Conservation (phyloP, 2,888 invertebrate genomes). For the Drosophila leonis region DNA sequence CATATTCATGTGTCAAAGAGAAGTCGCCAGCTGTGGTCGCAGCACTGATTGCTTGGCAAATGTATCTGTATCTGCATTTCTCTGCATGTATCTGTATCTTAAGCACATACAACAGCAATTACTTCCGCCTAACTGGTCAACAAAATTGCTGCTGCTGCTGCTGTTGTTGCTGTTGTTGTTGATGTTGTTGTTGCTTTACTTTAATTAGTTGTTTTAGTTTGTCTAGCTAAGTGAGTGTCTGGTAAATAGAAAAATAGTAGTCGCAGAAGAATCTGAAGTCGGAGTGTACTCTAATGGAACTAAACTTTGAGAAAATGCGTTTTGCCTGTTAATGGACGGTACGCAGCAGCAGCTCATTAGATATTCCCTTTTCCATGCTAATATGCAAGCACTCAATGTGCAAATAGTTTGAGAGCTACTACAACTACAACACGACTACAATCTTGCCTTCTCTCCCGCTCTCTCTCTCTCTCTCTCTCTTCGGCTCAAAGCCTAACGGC, state of each 20-base stretch:
- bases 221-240: constrained; percentile 71
- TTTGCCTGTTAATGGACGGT: constrained; percentile 72
- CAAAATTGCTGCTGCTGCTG: constrained; percentile 45
- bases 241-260: constrained; percentile 37
- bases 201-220: constrained; percentile 76
- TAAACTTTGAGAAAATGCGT: constrained; percentile 79
- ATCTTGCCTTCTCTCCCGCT: neutral
- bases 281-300: constrained; percentile 66
- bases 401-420: constrained; percentile 77
- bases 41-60: constrained; percentile 46
- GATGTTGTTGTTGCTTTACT: constrained; percentile 67
- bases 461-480: neutral
- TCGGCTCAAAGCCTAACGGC: constrained; percentile 34
- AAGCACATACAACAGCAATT: constrained; percentile 40
- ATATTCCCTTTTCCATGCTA: constrained; percentile 79
- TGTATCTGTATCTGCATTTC: constrained; percentile 29
- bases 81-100: constrained; percentile 18
- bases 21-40: constrained; percentile 10
- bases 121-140: constrained; percentile 70
- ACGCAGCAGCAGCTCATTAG: constrained; percentile 73
- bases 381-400: constrained; percentile 82
- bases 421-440: constrained; percentile 36
- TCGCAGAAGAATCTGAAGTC: constrained; percentile 6
- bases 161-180: neutral
- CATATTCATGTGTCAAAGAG: constrained; percentile 73